phyloP scores from a whole-genome alignment of 2,797 vertebrate genomes.

The Oreochromis mossambicus region DNA sequence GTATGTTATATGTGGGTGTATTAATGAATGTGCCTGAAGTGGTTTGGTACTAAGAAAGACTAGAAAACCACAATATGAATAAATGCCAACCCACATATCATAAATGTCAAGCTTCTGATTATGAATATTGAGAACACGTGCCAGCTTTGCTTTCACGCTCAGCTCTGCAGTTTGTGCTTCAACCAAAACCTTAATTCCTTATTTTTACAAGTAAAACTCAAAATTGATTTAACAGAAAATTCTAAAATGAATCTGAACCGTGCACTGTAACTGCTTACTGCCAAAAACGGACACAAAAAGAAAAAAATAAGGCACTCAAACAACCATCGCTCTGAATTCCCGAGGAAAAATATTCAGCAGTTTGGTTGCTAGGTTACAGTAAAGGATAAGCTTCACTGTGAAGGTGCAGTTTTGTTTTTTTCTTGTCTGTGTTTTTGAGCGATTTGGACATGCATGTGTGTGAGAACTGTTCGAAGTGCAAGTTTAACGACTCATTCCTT shows the following conservation, averaged over 20 bases:
- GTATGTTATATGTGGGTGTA: neutral
- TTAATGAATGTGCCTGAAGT: neutral
- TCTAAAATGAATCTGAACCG: neutral
- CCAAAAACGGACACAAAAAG: neutral
- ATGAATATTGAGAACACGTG: neutral
- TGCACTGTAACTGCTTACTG: neutral
- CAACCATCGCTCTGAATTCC: neutral
- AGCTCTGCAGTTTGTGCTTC: neutral
- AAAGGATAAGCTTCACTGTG: neutral
- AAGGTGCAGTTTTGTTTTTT: neutral
- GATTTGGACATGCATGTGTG: neutral
- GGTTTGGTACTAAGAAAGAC: neutral
- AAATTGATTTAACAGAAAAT: neutral
- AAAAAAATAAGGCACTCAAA: neutral
- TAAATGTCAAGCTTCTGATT: neutral
- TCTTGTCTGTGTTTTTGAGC: neutral
- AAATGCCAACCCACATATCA: neutral
- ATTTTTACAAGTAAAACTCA: neutral
- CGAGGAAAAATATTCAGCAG: neutral
- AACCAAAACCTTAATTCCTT: neutral
- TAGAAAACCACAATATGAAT: neutral
- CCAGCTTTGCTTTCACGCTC: neutral
- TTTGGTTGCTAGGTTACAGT: conserved; percentile 37
- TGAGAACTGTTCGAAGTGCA: neutral
- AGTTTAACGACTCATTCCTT: neutral